Conservation (phyloP, 1,140 invertebrate genomes). For the Akabosia matsudoensis region DNA sequence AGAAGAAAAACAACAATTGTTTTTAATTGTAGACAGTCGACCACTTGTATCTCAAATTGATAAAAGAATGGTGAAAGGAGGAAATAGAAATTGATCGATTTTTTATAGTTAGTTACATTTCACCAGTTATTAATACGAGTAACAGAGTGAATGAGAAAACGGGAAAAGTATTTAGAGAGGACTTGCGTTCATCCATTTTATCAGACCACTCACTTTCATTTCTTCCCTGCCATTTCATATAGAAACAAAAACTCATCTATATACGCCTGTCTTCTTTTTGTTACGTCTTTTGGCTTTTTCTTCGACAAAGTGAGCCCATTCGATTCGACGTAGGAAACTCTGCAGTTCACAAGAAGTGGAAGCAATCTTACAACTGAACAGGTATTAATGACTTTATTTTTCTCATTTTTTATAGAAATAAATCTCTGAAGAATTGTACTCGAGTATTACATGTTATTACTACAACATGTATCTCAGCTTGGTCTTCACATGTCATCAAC, state of each 20-base stretch:
- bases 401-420: neutral
- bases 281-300: neutral
- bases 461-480: no score
- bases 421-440: neutral
- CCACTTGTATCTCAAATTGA: neutral
- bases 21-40: neutral
- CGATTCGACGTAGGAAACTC: no score
- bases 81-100: conserved; percentile 3
- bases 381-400: conserved; percentile 8
- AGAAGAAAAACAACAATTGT: neutral
- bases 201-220: neutral
- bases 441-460: no score
- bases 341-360: no score
- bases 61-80: neutral
- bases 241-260: neutral
- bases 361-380: neutral
- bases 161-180: neutral
- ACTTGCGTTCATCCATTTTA: neutral
- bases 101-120: conserved; percentile 6
- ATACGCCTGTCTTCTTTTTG: neutral
- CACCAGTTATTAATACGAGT: neutral
- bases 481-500: no score
- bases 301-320: no score
- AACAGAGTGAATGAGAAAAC: neutral
- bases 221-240: neutral